Evolutionary conservation across 2,113 vertebrate genomes (phyloP).

Genomic region (Laticauda colubrina): DNA sequence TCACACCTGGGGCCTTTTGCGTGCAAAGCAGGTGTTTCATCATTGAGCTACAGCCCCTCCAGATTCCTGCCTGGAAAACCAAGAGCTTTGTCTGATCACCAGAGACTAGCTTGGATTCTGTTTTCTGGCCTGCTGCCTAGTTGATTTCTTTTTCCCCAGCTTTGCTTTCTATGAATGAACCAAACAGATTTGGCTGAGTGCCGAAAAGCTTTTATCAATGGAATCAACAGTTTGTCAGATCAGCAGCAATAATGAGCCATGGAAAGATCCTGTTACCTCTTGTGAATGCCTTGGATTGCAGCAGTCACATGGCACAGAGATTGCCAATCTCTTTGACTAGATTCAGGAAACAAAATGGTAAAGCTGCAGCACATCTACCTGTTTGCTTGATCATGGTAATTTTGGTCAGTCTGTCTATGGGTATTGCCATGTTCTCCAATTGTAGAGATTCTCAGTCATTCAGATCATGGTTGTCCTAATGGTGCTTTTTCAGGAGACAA

Average conservation of each 20-base stretch:
- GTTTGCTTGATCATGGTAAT: background rate
- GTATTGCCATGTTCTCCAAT: background rate
- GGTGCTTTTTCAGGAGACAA: no score
- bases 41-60: constrained; percentile 17
- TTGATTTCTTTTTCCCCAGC: background rate
- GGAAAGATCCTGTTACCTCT: constrained; percentile 33
- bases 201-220: constrained; percentile 64
- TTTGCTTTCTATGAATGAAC: constrained; percentile 63
- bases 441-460: no score
- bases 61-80: constrained; percentile 47
- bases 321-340: background rate
- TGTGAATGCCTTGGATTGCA: background rate
- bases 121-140: constrained; percentile 56
- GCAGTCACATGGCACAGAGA: constrained; percentile 6
- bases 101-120: constrained; percentile 33
- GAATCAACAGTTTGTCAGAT: constrained; percentile 55
- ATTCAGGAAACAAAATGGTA: background rate
- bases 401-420: background rate
- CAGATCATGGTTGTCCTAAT: no score
- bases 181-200: constrained; percentile 52
- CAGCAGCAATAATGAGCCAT: constrained; percentile 38
- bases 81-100: constrained; percentile 44
- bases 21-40: background rate
- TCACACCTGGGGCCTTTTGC: background rate
- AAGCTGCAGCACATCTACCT: fast-evolving